Conservation (phyloP, 2,113 vertebrate genomes). For the Alosa alosa region DNA sequence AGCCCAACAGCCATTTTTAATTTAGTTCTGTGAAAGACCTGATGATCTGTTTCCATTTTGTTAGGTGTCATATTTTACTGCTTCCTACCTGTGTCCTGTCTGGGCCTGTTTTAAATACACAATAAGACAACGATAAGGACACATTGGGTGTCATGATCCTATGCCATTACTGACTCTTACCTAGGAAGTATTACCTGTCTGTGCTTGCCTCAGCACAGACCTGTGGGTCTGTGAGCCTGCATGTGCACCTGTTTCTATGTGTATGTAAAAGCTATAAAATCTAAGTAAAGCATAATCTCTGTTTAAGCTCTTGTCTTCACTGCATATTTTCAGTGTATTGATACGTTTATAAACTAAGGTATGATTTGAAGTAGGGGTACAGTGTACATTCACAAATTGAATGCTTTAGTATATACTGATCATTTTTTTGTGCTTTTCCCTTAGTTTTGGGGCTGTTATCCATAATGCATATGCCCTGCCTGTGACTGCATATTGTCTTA, state of each 20-base stretch:
- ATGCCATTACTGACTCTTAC: neutral
- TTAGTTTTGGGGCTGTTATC: conserved; percentile 31
- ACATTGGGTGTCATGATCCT: neutral
- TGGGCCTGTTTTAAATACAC: neutral
- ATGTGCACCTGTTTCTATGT: neutral
- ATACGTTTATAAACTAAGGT: neutral
- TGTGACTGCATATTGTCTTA: conserved; percentile 48
- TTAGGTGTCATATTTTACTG: neutral
- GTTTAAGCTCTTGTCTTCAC: neutral
- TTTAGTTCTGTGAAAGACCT: neutral
- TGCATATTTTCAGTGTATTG: neutral
- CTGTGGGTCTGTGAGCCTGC: neutral
- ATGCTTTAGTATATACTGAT: neutral
- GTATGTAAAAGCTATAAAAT: no score
- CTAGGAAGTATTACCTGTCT: neutral
- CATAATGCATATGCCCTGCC: conserved; percentile 50
- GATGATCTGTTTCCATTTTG: neutral
- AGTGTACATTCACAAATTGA: neutral
- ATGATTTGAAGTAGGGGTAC: neutral
- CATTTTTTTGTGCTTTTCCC: neutral
- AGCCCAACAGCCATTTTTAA: neutral
- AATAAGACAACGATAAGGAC: neutral
- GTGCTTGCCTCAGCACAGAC: neutral
- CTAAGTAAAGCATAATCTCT: neutral
- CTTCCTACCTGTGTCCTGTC: neutral